These are phyloP conservation scores for Heloderma charlesbogerti DNA, from an alignment of 2,113 vertebrate genomes.

Conservation along the genomic window DNA sequence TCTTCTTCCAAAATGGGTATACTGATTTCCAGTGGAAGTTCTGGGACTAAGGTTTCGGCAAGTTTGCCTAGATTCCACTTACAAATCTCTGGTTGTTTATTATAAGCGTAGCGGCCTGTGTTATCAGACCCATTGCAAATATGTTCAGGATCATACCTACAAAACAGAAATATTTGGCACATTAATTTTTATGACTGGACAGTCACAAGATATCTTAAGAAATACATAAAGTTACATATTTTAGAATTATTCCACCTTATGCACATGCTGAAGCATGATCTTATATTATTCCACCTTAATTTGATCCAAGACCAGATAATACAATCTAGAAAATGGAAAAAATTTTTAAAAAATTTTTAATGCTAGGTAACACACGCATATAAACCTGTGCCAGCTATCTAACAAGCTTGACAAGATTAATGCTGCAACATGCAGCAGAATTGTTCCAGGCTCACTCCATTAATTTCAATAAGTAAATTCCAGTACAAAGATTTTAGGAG, in stretches of 20 bases:
- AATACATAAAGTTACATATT: not conserved
- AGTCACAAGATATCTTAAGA: slow-evolving; percentile 1
- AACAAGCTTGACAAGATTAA: not conserved
- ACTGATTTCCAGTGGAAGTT: slow-evolving; percentile 83
- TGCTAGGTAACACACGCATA: not conserved
- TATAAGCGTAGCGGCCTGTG: slow-evolving; percentile 90
- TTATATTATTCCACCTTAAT: not conserved
- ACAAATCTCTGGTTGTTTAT: slow-evolving; percentile 92
- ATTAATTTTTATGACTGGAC: slow-evolving; percentile 1
- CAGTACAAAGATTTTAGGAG: not conserved
- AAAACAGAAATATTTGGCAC: slow-evolving; percentile 16
- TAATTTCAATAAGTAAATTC: not conserved
- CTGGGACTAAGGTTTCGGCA: slow-evolving; percentile 90
- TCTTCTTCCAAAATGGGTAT: slow-evolving; percentile 84
- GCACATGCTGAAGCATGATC: not conserved
- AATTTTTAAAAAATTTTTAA: too few relatives aligned
- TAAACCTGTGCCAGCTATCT: not conserved
- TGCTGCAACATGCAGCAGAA: not conserved
- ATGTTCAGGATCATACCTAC: slow-evolving; percentile 94
- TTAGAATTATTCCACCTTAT: not conserved
- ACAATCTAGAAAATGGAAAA: not conserved
- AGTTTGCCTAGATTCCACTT: slow-evolving; percentile 94
- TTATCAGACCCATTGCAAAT: slow-evolving; percentile 94
- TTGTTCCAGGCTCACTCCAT: not conserved
- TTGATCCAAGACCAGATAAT: not conserved